phyloP scores from a whole-genome alignment of 1,140 invertebrate genomes.

The Bombus affinis region DNA sequence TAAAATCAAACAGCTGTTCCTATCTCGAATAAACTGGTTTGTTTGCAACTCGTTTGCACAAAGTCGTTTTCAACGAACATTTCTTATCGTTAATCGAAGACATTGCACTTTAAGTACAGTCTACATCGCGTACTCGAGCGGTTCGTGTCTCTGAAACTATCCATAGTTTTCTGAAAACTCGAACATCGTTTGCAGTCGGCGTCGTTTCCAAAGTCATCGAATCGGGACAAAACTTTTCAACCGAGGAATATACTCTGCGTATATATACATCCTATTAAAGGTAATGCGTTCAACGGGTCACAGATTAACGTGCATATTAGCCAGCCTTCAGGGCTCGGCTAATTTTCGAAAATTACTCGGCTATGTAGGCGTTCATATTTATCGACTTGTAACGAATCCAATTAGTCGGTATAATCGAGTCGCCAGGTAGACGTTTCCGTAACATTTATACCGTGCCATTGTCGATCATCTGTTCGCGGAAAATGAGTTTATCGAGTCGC shows the following conservation, averaged over 20 bases:
- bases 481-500: not conserved
- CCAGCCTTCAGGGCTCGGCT: not conserved
- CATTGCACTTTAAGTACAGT: not conserved
- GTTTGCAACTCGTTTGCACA: not conserved
- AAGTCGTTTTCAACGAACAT: too few species aligned
- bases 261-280: too few species aligned
- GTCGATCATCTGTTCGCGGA: not conserved
- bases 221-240: not conserved
- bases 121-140: not conserved
- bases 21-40: not conserved
- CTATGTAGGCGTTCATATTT: not conserved
- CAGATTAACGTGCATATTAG: not conserved
- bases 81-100: not conserved
- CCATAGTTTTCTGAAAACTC: not conserved
- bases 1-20: not conserved
- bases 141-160: not conserved
- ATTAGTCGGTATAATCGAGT: not conserved
- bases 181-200: not conserved
- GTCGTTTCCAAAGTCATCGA: not conserved
- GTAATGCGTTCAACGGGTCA: not conserved
- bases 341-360: not conserved
- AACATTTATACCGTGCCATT: not conserved
- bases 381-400: conserved; percentile 11
- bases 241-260: not conserved
- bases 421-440: not conserved